Evolutionary conservation across 2,797 vertebrate genomes (phyloP).

Genomic region (Emydoidea blandingii): DNA sequence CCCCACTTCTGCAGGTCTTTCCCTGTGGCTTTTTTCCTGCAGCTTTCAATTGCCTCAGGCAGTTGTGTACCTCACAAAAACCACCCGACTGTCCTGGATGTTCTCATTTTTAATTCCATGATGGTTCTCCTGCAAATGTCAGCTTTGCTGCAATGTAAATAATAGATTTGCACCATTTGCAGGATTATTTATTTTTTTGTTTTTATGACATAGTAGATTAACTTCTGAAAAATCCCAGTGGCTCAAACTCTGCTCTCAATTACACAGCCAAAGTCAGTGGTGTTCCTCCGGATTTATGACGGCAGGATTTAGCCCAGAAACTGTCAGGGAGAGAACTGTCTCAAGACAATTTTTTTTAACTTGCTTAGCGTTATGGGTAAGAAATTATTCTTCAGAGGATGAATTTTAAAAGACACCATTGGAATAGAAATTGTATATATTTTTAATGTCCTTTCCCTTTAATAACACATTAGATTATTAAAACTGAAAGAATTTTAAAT

Average conservation of each 20-base stretch:
- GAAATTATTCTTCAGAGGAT: slow-evolving; percentile 23
- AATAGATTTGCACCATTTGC: background rate
- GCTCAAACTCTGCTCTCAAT: background rate
- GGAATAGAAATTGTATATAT: background rate
- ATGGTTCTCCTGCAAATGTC: slow-evolving; percentile 20
- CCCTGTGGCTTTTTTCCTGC: slow-evolving; percentile 30
- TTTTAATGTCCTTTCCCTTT: slow-evolving; percentile 48
- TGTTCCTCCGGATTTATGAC: background rate
- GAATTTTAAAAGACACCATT: slow-evolving; percentile 42
- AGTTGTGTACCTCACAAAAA: background rate
- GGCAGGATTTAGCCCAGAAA: background rate
- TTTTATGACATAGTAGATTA: background rate
- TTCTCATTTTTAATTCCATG: background rate
- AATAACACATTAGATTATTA: background rate
- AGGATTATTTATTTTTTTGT: background rate
- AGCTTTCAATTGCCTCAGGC: slow-evolving; percentile 38
- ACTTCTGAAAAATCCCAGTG: background rate
- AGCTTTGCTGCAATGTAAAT: background rate
- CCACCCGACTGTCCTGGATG: background rate
- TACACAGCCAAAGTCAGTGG: background rate
- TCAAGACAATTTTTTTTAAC: background rate
- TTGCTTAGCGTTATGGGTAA: background rate
- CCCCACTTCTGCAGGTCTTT: slow-evolving; percentile 25
- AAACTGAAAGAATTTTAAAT: background rate
- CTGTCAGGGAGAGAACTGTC: background rate